Percentiles rank a stretch among this genome's conserved stretches.
These are phyloP conservation scores for Aegithalos caudatus DNA, from an alignment of 2,113 vertebrate genomes.

Conservation along the genomic window DNA sequence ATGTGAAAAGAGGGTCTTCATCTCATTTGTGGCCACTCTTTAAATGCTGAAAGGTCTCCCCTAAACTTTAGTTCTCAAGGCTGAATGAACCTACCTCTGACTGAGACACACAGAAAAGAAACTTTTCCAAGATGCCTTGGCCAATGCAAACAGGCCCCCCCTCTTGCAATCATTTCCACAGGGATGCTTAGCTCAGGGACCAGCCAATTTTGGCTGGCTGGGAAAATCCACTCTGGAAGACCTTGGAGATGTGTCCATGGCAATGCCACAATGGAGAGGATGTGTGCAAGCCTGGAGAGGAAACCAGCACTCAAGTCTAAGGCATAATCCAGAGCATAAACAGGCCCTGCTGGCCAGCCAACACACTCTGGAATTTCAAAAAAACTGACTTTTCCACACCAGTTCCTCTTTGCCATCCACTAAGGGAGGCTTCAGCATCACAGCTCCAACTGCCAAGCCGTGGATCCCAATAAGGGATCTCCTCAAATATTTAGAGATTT, in stretches of 20 bases:
- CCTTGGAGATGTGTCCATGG: background rate
- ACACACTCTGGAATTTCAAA: fast-evolving
- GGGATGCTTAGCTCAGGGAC: background rate
- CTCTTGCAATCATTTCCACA: background rate
- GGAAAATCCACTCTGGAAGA: background rate
- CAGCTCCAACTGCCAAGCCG: fast-evolving
- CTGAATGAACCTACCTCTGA: background rate
- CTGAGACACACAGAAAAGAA: background rate
- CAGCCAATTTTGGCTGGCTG: background rate
- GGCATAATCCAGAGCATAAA: background rate
- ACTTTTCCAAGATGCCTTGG: background rate
- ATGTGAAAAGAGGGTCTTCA: background rate
- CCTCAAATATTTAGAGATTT: background rate
- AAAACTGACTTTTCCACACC: background rate
- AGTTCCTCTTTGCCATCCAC: background rate
- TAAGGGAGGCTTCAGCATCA: background rate
- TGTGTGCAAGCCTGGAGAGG: background rate
- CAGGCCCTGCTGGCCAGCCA: background rate
- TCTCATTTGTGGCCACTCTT: background rate
- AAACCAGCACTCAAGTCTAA: background rate
- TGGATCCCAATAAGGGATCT: background rate
- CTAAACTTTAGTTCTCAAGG: background rate
- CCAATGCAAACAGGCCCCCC: background rate
- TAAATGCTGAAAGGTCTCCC: background rate
- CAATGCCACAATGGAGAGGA: background rate